Base-by-base conservation (phyloP, 2,113 vertebrate species). In the Tursiops truncatus region DNA sequence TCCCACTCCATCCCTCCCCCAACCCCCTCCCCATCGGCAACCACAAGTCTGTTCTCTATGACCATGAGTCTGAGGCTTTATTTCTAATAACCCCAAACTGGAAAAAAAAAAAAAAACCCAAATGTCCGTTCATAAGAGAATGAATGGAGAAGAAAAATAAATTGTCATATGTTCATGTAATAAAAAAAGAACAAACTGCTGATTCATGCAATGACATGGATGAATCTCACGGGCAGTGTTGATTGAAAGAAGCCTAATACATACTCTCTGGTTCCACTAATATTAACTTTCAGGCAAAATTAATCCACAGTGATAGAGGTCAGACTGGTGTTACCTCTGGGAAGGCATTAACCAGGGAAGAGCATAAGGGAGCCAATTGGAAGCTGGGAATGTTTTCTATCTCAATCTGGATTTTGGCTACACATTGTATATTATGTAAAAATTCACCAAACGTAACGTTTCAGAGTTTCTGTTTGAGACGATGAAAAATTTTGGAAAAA, bases 121-220 rank as follows among this genome's bases (percentile, higher is more conserved):
- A 77, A 47, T 93, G n/a, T 73, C 36, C 25, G 2, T 6, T 31
- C 17, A 53, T 23, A 56, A 15, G 6, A 77, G 20, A 83, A 76
- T 68, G 60, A 23, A 89, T 17, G 33, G 33, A 44, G 26, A 80
- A 70, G 60, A 31, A 33, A 73, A 95, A 31, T 80, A 58, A 79
- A 60, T 4, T 28, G 15, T 36, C 25, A 25, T 85, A 2, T 63
- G 17, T 38, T 84, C 58, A 58, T 13, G 80, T 12, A 18, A 80
- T 15, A 31, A 58, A 76, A 73, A 92, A 31, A 14, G 44, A 70
- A 28, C 47, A 60, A 77, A 28, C 0, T 63, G 4, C 4, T 21
- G 14, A 81, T 23, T 2, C 4, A 1, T 4, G 8, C 1, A 77
- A 15, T 5, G 60, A 15, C 10, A 21, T 2, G 4, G 41, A 14